Base-by-base conservation (phyloP, 2,888 invertebrate genomes). In the Lasioglossum villosulum region DNA sequence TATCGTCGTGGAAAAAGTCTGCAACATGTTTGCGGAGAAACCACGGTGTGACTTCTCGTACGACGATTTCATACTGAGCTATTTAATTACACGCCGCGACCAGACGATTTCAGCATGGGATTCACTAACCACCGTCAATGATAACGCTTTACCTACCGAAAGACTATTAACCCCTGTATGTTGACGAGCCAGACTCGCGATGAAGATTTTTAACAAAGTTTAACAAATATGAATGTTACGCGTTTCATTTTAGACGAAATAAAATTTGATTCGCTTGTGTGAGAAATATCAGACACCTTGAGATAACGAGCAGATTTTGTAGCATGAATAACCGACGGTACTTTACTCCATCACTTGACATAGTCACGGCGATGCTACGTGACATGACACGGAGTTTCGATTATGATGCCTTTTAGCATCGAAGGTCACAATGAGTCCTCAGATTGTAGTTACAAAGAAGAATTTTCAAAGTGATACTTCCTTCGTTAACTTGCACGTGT, bases 401-500 rank as follows among this genome's bases (percentile, higher is more conserved):
- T 89, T 89, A 85, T 87, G 71, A 82, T 75, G 63, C 63, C 12
- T 81, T 81, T 82, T 80, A 78, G 81, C 88, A 27, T 78, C 37
- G 78, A 73, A 56, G 52, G 78, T 78, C 80, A 66, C 74, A 56
- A 37, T 78, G 81, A 75, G 79, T 48, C 63, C 16, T 56, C 77
- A 79, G 75, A 68, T 81, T 70, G 66, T 68, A 63, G 63, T 37
- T 27, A 82, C 75, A 89, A 89, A 89, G 78, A 83, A 30, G 76
- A 85, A 85, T 75, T 87, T 89, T 89, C 74, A 80, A 82, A 89
- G 87, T 78, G 89, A 52, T 82, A 75, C 66, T 68, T 78, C 34
- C 68, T 80, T 56, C 75, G 75, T 75, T 59, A 70, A 66, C 78
- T 83, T 66, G 80, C 77, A 71, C 19, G 52, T 27, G 59, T 76